Evolutionary conservation across 1,140 invertebrate genomes (phyloP), one percentile per base, ranked within the genome.

Genomic region (Drosophila gunungcola): DNA sequence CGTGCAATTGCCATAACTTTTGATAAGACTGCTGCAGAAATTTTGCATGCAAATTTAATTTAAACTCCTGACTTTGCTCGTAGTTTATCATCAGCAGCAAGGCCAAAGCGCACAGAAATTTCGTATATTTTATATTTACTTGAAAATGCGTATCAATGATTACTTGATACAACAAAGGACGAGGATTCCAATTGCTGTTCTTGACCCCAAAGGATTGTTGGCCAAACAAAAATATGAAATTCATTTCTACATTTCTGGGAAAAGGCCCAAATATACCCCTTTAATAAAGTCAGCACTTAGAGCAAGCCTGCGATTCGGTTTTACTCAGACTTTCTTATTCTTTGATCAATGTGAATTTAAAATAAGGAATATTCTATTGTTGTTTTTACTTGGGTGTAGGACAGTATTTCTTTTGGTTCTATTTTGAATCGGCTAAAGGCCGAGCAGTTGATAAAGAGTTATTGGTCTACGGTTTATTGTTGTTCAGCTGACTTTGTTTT

Each of bases 31-130:
- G 49, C 57, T 57, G 52, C 52, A 29, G 10, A 48, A 75, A 69
- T 83, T 49, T 61, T 63, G 54, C 39, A 89, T 73, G 58, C 61
- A 80, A 89, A 80, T 89, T 89, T 89, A 89, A 88, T 88, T 84
- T 89, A 88, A 70, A 54, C 49, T 42, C 42, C 53, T 55, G 42
- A 39, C 63, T 55, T 36, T 36, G 61, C 61, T 32, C 46, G 13
- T 32, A 32, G 53, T 73, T 77, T 82, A 54, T 56, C 55, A 61
- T 34, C 49, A 46, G 46, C 43, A 16, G 46, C 34, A 38, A 49
- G 27, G 32, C 41, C 45, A 51, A 72, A 58, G 42, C 62, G 46
- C 49, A 9, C 10, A 16, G 45, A 68, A 80, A 67, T 67, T 46
- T 42, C 34, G n/a, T 45, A 42, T 9, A 60, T 65, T 77, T 70